Percentiles rank a stretch among this genome's conserved stretches.
Evolutionary conservation across 1,140 invertebrate genomes (phyloP).

Genomic region (Zaprionus africanus): DNA sequence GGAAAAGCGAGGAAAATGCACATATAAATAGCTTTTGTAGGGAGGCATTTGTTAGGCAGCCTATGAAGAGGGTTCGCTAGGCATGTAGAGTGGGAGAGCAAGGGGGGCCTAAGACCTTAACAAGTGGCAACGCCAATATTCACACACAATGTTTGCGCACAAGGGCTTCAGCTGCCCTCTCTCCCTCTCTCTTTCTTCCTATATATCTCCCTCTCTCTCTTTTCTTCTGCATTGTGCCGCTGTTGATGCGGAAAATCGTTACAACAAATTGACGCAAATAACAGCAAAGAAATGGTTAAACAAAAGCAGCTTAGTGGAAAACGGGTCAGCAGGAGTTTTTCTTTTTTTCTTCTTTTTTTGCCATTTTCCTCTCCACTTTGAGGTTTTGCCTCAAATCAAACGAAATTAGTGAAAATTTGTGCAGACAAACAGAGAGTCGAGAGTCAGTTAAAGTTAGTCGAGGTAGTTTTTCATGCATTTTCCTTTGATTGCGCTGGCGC

Average conservation of each 20-base stretch:
- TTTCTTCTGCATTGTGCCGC: background rate
- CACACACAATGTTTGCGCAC: slow-evolving; percentile 47
- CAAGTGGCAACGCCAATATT: slow-evolving; percentile 44
- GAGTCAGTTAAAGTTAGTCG: slow-evolving; percentile 20
- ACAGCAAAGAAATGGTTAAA: slow-evolving; percentile 25
- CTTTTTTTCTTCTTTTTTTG: slow-evolving; percentile 27
- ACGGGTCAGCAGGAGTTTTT: slow-evolving; percentile 72
- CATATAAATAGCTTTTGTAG: slow-evolving; percentile 42
- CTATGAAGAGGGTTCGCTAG: background rate
- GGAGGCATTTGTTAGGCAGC: background rate
- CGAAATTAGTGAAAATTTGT: slow-evolving; percentile 61
- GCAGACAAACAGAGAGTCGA: slow-evolving; percentile 32
- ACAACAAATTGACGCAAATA: slow-evolving; percentile 75
- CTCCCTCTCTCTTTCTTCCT: background rate
- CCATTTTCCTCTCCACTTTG: slow-evolving; percentile 37
- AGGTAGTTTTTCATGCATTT: slow-evolving; percentile 13
- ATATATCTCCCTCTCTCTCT: background rate
- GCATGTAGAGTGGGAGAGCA: background rate
- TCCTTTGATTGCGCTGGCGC: background rate
- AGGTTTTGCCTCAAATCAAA: slow-evolving; percentile 55
- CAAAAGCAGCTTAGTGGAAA: slow-evolving; percentile 69
- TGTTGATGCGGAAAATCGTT: slow-evolving; percentile 77
- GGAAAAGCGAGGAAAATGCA: slow-evolving; percentile 6
- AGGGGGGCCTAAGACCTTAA: slow-evolving; percentile 23
- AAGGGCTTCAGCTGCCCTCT: slow-evolving; percentile 31